Percentiles rank a stretch among this genome's conserved stretches.
Evolutionary conservation across 92 coral and sea anemone species (phyloP).

Genomic region (Palythoa grandis): DNA sequence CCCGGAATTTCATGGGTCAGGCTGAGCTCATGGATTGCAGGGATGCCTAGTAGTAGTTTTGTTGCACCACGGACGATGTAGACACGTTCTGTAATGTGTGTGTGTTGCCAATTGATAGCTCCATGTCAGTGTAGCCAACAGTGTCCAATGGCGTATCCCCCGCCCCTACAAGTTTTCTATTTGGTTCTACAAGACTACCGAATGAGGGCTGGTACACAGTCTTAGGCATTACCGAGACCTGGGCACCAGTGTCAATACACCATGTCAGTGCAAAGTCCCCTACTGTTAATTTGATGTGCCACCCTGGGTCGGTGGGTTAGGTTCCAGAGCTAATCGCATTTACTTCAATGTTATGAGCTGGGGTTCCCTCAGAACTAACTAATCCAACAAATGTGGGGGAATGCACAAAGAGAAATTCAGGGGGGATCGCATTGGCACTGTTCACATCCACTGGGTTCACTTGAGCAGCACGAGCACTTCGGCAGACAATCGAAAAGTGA

Average conservation of each 20-base stretch:
- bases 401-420: not conserved
- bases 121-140: not conserved
- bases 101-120: conserved; percentile 18
- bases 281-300: conserved; percentile 44
- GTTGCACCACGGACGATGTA: conserved; percentile 47
- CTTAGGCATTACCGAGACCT: conserved; percentile 64
- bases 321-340: not conserved
- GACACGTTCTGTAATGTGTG: conserved; percentile 34
- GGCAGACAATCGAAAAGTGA: not conserved
- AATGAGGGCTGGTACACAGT: conserved; percentile 35
- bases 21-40: conserved; percentile 29
- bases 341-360: conserved; percentile 1
- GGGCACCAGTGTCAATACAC: conserved; percentile 57
- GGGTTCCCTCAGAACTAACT: not conserved
- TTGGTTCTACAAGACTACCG: conserved; percentile 40
- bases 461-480: not conserved
- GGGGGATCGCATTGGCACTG: not conserved
- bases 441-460: not conserved
- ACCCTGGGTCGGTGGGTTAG: conserved; percentile 16
- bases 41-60: conserved; percentile 52
- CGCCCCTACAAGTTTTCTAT: conserved; percentile 58
- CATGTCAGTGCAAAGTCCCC: conserved; percentile 39
- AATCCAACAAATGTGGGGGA: not conserved
- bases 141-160: conserved; percentile 41
- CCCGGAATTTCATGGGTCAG: conserved; percentile 34